phyloP scores from a whole-genome alignment of 1,140 invertebrate genomes.

The Drosophila pandora region DNA sequence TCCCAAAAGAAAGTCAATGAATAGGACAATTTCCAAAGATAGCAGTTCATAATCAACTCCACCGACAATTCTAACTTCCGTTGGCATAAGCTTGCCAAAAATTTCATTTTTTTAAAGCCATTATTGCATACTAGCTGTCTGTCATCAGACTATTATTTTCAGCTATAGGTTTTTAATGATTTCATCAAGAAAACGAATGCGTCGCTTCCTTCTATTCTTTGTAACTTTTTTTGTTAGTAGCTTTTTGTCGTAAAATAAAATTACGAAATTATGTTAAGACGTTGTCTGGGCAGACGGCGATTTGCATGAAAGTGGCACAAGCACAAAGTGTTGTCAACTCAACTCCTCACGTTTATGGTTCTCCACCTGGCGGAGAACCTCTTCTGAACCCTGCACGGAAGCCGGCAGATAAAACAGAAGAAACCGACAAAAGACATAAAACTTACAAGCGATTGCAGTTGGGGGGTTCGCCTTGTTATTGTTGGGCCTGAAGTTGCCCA shows the following conservation, averaged over 20 bases:
- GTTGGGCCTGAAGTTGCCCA: conserved; percentile 54
- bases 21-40: conserved; percentile 15
- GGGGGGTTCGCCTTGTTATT: conserved; percentile 25
- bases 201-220: conserved; percentile 5
- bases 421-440: conserved; percentile 51
- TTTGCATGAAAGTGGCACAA: conserved; percentile 80
- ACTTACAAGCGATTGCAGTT: conserved; percentile 30
- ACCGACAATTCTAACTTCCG: conserved; percentile 22
- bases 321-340: conserved; percentile 60
- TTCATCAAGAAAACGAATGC: conserved; percentile 40
- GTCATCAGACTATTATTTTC: conserved; percentile 24
- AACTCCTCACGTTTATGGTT: conserved; percentile 12
- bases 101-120: conserved; percentile 5
- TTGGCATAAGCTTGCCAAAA: conserved; percentile 7
- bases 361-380: conserved; percentile 4
- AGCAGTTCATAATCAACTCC: conserved; percentile 2
- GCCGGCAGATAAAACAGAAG: conserved; percentile 57
- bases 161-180: conserved; percentile 47
- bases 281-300: conserved; percentile 52
- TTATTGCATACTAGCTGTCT: conserved; percentile 12
- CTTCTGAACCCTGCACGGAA: conserved; percentile 53
- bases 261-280: conserved; percentile 73
- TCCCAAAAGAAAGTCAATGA: conserved; percentile 17
- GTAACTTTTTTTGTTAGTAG: neutral
- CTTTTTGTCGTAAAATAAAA: conserved; percentile 31